These are phyloP conservation scores for Mamestra configurata DNA, from an alignment of 1,140 invertebrate species.

Conservation along the genomic window DNA sequence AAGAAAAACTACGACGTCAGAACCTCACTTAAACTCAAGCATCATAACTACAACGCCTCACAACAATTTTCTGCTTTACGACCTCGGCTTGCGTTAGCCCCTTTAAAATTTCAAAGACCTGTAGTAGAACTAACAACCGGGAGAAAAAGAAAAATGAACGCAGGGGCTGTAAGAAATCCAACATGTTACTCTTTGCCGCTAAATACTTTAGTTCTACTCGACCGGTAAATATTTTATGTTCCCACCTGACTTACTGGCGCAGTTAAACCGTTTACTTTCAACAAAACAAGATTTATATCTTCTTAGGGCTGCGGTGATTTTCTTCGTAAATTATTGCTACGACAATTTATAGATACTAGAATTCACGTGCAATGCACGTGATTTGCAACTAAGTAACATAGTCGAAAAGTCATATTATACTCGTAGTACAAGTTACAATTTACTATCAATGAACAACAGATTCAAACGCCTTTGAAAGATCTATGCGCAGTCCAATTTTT, in stretches of 20 bases:
- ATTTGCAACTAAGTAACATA: no score
- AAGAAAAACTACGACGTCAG: not conserved
- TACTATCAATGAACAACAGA: not conserved
- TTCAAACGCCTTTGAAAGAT: constrained; percentile 32
- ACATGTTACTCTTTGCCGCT: constrained; percentile 59
- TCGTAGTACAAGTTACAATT: not conserved
- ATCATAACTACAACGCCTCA: constrained; percentile 12
- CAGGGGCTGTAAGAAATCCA: constrained; percentile 61
- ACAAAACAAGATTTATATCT: constrained; percentile 58
- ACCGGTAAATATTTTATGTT: constrained; percentile 72
- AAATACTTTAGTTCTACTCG: constrained; percentile 70
- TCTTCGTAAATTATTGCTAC: constrained; percentile 15
- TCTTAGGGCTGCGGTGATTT: constrained; percentile 38
- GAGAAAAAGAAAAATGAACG: constrained; percentile 62
- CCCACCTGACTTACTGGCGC: constrained; percentile 65
- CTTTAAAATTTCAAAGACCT: constrained; percentile 60
- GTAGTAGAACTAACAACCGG: constrained; percentile 55
- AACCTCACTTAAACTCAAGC: not conserved
- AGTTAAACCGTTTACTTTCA: constrained; percentile 59
- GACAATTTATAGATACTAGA: not conserved
- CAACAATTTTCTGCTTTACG: constrained; percentile 46
- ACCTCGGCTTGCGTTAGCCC: constrained; percentile 25
- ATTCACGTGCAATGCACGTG: not conserved
- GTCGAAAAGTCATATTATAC: not conserved
- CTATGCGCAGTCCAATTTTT: constrained; percentile 14